Evolutionary conservation across 2,113 vertebrate genomes (phyloP), one percentile per base, ranked within the genome.

Genomic region (Micromys minutus): DNA sequence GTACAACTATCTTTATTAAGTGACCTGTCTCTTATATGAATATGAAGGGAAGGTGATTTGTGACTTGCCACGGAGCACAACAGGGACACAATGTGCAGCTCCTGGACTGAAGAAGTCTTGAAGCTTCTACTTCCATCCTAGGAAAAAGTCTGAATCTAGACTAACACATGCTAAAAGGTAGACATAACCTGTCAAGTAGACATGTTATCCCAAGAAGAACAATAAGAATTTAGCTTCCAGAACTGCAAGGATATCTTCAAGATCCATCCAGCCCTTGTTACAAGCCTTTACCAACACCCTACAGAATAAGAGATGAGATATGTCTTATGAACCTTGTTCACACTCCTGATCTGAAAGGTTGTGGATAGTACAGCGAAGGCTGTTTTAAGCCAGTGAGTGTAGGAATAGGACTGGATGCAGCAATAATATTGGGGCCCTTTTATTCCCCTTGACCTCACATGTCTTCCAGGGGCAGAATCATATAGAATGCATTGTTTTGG

Each of bases 391-490:
- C 36, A 90, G 71, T 47, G 42, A n/a, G 17, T 34, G 42, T 75
- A 74, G 31, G 61, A 93, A 36, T 45, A 50, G 7, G 71, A 86
- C 36, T 15, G 26, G 59, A 29, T 17, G 39, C 26, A 81, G 59
- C 65, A 91, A 52, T 52, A 55, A 80, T 52, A 45, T 2, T 75
- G 10, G 59, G 69, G 36, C 42, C 77, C 34, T 91, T 80, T 71
- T 91, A 36, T 94, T 89, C 42, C 47, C 22, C 8, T 83, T 67
- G 84, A 77, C 61, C 67, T 77, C 72, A 77, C 29, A 57, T 93
- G 65, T 86, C 36, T 93, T 94, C 93, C 39, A 93, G 36, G 76
- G 61, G 22, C 80, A 65, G 52, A 89, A 75, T 67, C 5, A 29
- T n/a, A 39, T 72, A 39, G 61, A 67, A 2, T 57, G n/a, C 7